Base-by-base conservation (phyloP, 2,888 invertebrate species). In the Leptinotarsa peninsularis region DNA sequence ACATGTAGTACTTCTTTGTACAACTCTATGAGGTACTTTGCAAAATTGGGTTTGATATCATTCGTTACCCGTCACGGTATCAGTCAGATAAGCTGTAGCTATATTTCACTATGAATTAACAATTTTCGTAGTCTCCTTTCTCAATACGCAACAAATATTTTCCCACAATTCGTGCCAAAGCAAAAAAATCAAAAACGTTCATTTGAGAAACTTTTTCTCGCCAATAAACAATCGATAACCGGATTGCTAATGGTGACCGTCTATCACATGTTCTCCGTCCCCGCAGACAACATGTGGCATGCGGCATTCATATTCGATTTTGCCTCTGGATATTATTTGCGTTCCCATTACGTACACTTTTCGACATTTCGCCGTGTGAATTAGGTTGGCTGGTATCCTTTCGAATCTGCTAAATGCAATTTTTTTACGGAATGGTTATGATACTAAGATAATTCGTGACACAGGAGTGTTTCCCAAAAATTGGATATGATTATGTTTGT, bases 241-340 rank as follows among this genome's bases (percentile, higher is more conserved):
- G 33, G 7, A 63, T 63, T 13, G 43, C n/a, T 33, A 63, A 66
- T 54, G 49, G 49, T 49, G 56, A 66, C 67, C 74, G 66, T 66
- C 56, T 67, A 67, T 74, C 74, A 67, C 66, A 74, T 74, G 73
- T 74, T 66, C 52, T 66, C 18, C 21, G 23, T 27, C 58, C 27
- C 56, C 49, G 15, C 66, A 58, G 60, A 66, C 74, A 71, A 33
- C 74, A 74, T 74, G 54, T 74, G 74, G 74, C 74, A 71, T 74
- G 71, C 74, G 74, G 66, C n/a, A 21, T 60, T 49, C 58, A 66
- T 58, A 74, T 71, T 74, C 27, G 66, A 67, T 58, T 67, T 58
- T 71, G 58, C 71, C 60, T 66, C 58, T 21, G 74, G 71, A 58
- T 69, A 58, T 33, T 60, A 71, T 67, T 71, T 74, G 66, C 67